Evolutionary conservation across 2,888 invertebrate species (phyloP).

Genomic region (Thalpophila matura): DNA sequence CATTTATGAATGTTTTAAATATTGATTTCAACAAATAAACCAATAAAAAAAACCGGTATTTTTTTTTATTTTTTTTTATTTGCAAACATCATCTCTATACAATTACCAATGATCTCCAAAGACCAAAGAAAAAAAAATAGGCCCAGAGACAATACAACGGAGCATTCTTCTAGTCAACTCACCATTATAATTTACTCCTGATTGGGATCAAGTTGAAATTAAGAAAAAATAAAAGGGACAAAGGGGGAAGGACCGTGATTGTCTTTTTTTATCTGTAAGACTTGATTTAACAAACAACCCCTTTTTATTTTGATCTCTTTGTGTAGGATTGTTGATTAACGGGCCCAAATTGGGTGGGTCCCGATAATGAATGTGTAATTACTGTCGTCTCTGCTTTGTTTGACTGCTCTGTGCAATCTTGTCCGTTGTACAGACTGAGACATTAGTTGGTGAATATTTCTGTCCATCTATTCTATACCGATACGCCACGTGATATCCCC

Average conservation of each 20-base stretch:
- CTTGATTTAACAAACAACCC: conserved; percentile 88
- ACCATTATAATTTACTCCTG: conserved; percentile 90
- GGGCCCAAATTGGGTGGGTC: conserved; percentile 69
- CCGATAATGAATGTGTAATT: conserved; percentile 64
- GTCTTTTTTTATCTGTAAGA: conserved; percentile 84
- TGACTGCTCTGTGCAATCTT: neutral
- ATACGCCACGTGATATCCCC: no score
- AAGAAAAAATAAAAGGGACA: conserved; percentile 89
- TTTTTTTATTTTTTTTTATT: no score
- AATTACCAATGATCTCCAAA: conserved; percentile 78
- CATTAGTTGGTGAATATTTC: no score
- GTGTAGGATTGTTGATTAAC: conserved; percentile 77
- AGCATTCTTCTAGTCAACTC: conserved; percentile 88
- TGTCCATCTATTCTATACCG: no score
- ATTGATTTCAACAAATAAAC: no score
- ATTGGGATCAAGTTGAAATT: conserved; percentile 90
- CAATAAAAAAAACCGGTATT: no score
- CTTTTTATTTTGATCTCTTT: conserved; percentile 73
- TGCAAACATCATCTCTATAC: conserved; percentile 72
- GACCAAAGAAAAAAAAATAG: conserved; percentile 76
- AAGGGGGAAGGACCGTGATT: conserved; percentile 78
- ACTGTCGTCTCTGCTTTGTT: conserved; percentile 29
- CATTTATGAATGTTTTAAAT: no score
- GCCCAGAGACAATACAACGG: conserved; percentile 84
- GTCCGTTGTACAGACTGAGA: no score